These are phyloP conservation scores for Capitulum mitella DNA, from an alignment of 2,888 invertebrate species.

Conservation along the genomic window DNA sequence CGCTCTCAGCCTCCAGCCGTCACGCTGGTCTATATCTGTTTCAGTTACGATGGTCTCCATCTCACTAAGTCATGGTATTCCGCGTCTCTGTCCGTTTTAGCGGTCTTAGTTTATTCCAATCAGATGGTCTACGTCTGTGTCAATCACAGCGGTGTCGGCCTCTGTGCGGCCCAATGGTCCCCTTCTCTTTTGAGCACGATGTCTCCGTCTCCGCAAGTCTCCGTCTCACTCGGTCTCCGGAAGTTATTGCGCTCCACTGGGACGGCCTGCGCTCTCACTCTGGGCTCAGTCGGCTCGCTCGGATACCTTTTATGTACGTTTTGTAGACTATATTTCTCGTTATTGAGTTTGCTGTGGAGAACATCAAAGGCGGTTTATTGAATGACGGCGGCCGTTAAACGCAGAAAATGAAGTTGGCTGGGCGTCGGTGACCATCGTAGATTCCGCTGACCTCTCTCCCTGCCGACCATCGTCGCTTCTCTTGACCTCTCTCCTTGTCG, in stretches of 20 bases:
- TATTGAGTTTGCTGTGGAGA: slow-evolving; percentile 5
- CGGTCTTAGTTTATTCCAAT: too few relatives aligned
- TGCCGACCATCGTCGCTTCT: not conserved
- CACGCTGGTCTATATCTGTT: too few relatives aligned
- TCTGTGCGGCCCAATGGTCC: too few relatives aligned
- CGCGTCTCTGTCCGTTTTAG: too few relatives aligned
- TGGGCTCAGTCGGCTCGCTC: not conserved
- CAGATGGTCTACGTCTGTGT: too few relatives aligned
- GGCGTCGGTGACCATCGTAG: not conserved
- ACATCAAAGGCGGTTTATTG: slow-evolving; percentile 6
- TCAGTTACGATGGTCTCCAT: too few relatives aligned
- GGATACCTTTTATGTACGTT: slow-evolving; percentile 17
- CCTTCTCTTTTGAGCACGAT: too few relatives aligned
- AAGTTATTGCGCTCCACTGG: not conserved
- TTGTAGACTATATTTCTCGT: not conserved
- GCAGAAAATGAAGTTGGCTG: not conserved
- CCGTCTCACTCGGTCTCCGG: too few relatives aligned
- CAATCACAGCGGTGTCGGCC: too few relatives aligned
- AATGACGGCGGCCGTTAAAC: not conserved
- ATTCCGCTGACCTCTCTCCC: not conserved
- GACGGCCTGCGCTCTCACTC: not conserved
- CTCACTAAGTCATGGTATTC: too few relatives aligned
- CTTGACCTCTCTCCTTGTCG: not conserved
- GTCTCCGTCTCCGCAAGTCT: too few relatives aligned
- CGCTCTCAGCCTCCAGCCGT: too few relatives aligned